Conservation (phyloP, 2,888 invertebrate genomes). For the Drosophila neoperkinsi region DNA sequence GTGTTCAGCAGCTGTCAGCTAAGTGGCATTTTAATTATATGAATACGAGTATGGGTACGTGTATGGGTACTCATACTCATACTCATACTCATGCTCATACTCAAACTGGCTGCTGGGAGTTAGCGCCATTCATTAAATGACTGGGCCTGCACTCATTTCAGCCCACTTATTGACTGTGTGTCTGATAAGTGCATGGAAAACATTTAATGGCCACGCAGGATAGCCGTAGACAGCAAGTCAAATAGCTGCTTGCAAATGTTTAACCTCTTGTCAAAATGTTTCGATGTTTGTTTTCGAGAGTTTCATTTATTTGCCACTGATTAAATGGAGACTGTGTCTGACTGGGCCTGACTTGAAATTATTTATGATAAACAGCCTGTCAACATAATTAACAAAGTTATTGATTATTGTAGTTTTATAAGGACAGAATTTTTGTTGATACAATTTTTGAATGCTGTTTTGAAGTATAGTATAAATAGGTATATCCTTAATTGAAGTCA, state of each 20-base stretch:
- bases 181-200: conserved; percentile 41
- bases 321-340: neutral
- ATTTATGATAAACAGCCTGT: conserved; percentile 5
- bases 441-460: neutral
- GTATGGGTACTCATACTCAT: conserved; percentile 9
- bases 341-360: neutral
- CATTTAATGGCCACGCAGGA: conserved; percentile 40
- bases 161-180: conserved; percentile 26
- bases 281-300: neutral
- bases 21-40: conserved; percentile 68
- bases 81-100: neutral
- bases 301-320: neutral
- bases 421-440: neutral
- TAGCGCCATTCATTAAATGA: conserved; percentile 57
- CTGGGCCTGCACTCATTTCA: conserved; percentile 35
- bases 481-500: neutral
- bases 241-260: conserved; percentile 40
- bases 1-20: conserved; percentile 41
- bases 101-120: conserved; percentile 28
- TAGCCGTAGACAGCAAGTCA: conserved; percentile 21
- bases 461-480: neutral
- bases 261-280: conserved; percentile 49
- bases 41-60: conserved; percentile 25
- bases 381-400: conserved; percentile 6
- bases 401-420: neutral